Conservation (phyloP, 2,113 vertebrate species). For the Carlito syrichta region DNA sequence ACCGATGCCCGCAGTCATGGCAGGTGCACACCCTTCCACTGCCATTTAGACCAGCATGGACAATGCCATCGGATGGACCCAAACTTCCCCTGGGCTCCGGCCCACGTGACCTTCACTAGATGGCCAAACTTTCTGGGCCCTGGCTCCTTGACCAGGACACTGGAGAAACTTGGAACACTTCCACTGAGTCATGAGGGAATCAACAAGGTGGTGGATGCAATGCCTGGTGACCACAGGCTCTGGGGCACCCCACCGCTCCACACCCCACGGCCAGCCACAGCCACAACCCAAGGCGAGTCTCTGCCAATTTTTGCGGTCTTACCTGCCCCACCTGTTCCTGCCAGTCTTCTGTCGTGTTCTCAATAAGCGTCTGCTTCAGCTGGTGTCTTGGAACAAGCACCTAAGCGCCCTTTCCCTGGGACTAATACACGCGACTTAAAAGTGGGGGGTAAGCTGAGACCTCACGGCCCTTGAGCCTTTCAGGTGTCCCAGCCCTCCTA, state of each 20-base stretch:
- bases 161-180: fast-evolving
- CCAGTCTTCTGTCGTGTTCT: no score
- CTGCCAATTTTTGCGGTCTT: not conserved
- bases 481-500: not conserved
- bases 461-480: fast-evolving
- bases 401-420: no score
- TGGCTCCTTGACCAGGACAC: fast-evolving
- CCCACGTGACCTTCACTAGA: not conserved
- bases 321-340: not conserved
- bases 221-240: fast-evolving
- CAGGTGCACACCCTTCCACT: fast-evolving
- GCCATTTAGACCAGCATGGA: fast-evolving
- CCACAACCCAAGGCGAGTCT: not conserved
- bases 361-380: not conserved
- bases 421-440: not conserved
- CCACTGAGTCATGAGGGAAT: not conserved
- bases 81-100: not conserved
- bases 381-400: not conserved
- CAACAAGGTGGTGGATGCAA: fast-evolving
- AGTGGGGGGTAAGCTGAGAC: no score
- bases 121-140: not conserved
- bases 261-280: no score
- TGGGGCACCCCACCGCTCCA: no score
- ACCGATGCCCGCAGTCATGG: fast-evolving
- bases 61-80: not conserved